Base-by-base conservation (phyloP, 2,888 invertebrate species). In the Cerceris rybyensis region DNA sequence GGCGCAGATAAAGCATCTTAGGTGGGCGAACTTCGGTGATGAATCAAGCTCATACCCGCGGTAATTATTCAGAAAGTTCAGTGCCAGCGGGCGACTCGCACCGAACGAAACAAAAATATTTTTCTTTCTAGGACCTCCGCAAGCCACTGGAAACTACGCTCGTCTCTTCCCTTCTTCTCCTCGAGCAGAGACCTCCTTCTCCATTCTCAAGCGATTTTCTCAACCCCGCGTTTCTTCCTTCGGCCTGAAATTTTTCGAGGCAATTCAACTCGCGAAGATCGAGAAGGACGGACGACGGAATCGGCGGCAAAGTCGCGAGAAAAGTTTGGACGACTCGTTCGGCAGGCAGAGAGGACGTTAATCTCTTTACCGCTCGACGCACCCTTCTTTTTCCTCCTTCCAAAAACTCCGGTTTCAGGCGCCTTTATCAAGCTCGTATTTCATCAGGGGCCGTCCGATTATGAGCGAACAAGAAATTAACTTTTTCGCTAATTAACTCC, bases 1-100 rank as follows among this genome's bases (percentile, higher is more conserved):
- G 85, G 88, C 89, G 90, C 88, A 91, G 91, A 91, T 91, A 91
- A 91, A 91, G 91, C 91, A 91, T 91, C 91, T 91, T 91, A 91
- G 88, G 91, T 90, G 89, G 86, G 90, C 88, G 88, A 91, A 91
- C 90, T 91, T 91, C 86, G 87, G 91, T 90, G 90, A 91, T 91
- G 91, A 91, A 91, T 91, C 91, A 91, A 91, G 91, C 91, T 91
- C 91, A 90, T 89, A 88, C 87, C 88, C 84, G 46, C 64, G 85
- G 88, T 90, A 91, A 91, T 91, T 91, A 91, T 91, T 91, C 91
- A 90, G 88, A 90, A 91, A 91, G 91, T 90, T 91, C 86, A 85
- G 81, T 78, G 75, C 80, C 86, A 72, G 79, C 82, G 83, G 80
- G 82, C 83, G 80, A 87, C 81, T 84, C 82, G 85, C 17, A 61